phyloP scores from a whole-genome alignment of 2,888 invertebrate genomes.

The Sympetrum striolatum region DNA sequence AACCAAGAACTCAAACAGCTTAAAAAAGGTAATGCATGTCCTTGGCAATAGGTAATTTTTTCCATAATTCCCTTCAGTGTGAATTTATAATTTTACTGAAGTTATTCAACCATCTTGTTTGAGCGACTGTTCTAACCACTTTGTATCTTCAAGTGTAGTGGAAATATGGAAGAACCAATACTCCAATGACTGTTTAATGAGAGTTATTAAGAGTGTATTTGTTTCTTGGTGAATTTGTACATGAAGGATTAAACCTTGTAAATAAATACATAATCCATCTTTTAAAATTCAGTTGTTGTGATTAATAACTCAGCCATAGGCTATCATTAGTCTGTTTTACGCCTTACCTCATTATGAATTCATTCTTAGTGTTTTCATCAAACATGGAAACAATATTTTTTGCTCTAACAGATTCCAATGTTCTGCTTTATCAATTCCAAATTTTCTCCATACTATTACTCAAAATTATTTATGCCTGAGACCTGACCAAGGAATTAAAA shows the following conservation, averaged over 20 bases:
- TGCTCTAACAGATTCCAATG: no score
- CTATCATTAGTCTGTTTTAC: no score
- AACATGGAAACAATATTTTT: no score
- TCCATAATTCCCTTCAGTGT: conserved; percentile 11
- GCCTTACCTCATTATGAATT: no score
- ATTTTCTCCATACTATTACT: no score
- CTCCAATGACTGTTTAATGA: conserved; percentile 36
- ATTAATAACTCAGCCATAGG: neutral
- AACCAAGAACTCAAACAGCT: neutral
- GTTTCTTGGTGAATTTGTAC: conserved; percentile 44
- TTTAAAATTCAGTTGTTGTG: conserved; percentile 11
- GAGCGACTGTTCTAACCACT: conserved; percentile 37
- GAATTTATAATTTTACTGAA: conserved; percentile 4
- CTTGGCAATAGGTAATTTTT: conserved; percentile 37
- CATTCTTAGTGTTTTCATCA: no score
- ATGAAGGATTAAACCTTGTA: conserved; percentile 43
- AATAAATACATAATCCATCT: conserved; percentile 43
- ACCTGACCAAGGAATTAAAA: no score
- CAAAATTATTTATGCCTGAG: no score
- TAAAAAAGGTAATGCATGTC: conserved; percentile 21
- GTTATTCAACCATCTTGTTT: conserved; percentile 38
- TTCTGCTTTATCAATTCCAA: no score
- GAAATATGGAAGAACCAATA: conserved; percentile 41
- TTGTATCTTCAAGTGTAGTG: conserved; percentile 39
- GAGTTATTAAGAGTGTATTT: conserved; percentile 41